These are phyloP conservation scores for Anorthoa munda DNA, from an alignment of 2,888 invertebrate species.

Conservation along the genomic window DNA sequence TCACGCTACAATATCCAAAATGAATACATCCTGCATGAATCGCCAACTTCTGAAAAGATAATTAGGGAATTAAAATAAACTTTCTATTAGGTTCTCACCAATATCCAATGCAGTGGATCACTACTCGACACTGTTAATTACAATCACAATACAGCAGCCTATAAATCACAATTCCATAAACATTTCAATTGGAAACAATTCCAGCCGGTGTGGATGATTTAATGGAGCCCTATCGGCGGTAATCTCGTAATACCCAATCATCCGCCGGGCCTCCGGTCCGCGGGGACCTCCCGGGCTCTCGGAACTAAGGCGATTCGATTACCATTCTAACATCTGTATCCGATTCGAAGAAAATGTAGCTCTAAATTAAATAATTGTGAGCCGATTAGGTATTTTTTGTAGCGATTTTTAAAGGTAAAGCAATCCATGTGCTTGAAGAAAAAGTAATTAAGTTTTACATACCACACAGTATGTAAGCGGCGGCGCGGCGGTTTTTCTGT, in stretches of 20 bases:
- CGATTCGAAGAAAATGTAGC: constrained; percentile 71
- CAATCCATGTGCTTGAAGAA: too few species aligned
- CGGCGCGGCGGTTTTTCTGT: too few species aligned
- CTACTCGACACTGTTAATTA: background rate
- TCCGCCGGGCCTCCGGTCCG: constrained; percentile 71
- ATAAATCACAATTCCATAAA: constrained; percentile 57
- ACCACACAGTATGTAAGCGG: too few species aligned
- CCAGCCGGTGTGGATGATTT: constrained; percentile 78
- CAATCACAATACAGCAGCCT: constrained; percentile 21
- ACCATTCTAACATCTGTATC: constrained; percentile 56
- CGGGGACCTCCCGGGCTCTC: constrained; percentile 70
- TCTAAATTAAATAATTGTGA: constrained; percentile 65
- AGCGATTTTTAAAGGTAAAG: constrained; percentile 9
- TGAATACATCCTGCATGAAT: background rate
- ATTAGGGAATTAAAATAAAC: too few species aligned
- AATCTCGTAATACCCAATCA: constrained; percentile 90
- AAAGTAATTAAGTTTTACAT: too few species aligned
- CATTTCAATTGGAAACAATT: constrained; percentile 59
- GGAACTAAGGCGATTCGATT: constrained; percentile 74
- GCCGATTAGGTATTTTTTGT: constrained; percentile 52
- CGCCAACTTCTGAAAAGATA: too few species aligned
- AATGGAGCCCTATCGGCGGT: constrained; percentile 74
- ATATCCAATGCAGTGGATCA: background rate
- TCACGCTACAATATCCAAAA: too few species aligned
- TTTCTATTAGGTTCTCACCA: background rate